Conservation (phyloP, 2,113 vertebrate genomes). For the Beaufortia kweichowensis region DNA sequence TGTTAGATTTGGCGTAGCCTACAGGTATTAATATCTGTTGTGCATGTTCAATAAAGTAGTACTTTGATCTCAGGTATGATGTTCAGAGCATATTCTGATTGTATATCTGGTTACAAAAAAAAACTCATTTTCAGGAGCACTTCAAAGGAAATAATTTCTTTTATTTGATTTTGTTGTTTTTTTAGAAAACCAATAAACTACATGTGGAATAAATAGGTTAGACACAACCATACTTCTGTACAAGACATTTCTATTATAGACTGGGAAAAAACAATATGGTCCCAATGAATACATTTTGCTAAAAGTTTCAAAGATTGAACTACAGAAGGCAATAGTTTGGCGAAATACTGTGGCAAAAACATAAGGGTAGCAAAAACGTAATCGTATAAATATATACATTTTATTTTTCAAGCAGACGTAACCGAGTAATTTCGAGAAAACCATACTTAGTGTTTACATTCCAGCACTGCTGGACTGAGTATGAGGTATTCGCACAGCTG, state of each 20-base stretch:
- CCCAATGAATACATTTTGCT: constrained; percentile 68
- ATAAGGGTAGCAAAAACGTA: constrained; percentile 55
- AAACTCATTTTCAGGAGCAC: background rate
- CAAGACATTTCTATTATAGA: constrained; percentile 72
- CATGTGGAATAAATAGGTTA: constrained; percentile 92
- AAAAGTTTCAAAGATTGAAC: constrained; percentile 58
- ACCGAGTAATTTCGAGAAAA: constrained; percentile 55
- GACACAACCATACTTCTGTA: constrained; percentile 83
- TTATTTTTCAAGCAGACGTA: constrained; percentile 55
- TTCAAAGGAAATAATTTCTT: constrained; percentile 59
- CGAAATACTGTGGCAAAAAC: constrained; percentile 56
- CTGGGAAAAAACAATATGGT: constrained; percentile 59
- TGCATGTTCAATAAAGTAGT: background rate
- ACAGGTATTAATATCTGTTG: background rate
- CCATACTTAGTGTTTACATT: constrained; percentile 57
- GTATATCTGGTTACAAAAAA: constrained; percentile 1
- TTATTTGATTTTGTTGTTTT: constrained; percentile 67
- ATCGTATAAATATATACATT: constrained; percentile 56
- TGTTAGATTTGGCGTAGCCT: background rate
- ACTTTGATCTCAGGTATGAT: background rate
- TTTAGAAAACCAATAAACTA: constrained; percentile 89
- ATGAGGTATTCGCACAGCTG: constrained; percentile 63
- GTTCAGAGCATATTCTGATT: background rate
- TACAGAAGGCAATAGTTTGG: constrained; percentile 59
- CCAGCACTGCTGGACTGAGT: constrained; percentile 64